Percentiles rank a stretch among this genome's conserved stretches.
Conservation (phyloP, 2,113 vertebrate genomes). For the Arenaria interpres region DNA sequence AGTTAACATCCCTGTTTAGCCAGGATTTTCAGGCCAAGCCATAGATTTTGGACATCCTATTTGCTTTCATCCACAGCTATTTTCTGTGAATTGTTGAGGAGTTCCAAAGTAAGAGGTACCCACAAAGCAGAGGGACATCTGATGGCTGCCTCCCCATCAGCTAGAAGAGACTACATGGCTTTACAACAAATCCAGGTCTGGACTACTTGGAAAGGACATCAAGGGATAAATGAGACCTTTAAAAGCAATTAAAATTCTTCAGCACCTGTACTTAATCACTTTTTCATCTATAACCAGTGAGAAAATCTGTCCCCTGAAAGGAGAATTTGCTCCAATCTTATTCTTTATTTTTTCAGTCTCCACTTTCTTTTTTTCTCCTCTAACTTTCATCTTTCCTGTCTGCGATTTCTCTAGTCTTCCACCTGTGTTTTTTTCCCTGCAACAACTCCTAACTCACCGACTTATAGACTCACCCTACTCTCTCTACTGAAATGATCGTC, state of each 20-base stretch:
- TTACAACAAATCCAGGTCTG: not conserved
- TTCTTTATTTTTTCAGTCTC: not conserved
- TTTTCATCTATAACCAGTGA: not conserved
- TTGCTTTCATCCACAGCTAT: not conserved
- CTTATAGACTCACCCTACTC: not conserved
- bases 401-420: not conserved
- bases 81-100: not conserved
- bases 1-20: not conserved
- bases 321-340: not conserved
- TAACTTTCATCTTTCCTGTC: not conserved
- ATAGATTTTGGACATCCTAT: not conserved
- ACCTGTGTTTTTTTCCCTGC: not conserved
- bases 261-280: not conserved
- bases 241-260: not conserved
- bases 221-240: not conserved
- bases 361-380: not conserved
- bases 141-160: not conserved
- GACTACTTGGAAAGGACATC: not conserved
- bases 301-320: not conserved
- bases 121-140: not conserved
- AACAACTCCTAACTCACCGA: not conserved
- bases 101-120: not conserved
- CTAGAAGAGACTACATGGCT: not conserved
- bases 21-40: not conserved
- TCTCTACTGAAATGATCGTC: not conserved